Evolutionary conservation across 2,113 vertebrate species (phyloP), one percentile per base, ranked within the genome.

Genomic region (Ctenodactylus gundi): DNA sequence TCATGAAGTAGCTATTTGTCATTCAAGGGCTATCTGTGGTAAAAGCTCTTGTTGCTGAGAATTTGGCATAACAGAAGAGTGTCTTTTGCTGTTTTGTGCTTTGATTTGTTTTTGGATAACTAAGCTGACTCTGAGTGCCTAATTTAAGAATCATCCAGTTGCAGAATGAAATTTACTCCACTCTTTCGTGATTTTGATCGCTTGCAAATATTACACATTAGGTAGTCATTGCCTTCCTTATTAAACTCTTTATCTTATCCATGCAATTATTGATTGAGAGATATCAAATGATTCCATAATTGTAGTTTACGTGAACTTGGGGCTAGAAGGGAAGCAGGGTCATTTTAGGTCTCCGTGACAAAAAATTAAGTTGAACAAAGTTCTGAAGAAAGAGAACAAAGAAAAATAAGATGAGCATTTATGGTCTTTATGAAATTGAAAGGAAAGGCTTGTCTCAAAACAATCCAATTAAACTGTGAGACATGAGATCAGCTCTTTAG

Each of bases 361-460:
- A 78, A 95, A 96, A 94, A 94, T 87, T 89, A 95, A 93, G 93
- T 72, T 21, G 57, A 83, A 39, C 46, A 57, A 85, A 94, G 34
- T 95, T 95, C 80, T 72, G 46, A 87, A 46, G 64, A 94, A 93
- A 91, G 41, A 86, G 75, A 96, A 91, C 64, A 89, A 95, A 88
- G 67, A 88, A 84, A 46, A 89, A 76, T 95, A 84, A 78, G 60
- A 68, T 51, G 85, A 93, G 34, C 90, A 92, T 86, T 91, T 95
- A 87, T 91, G 70, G 41, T 87, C 90, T 96, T 96, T 87, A 87
- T 94, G 84, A 95, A 96, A 96, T 62, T 90, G 94, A 88, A 96
- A 83, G 53, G 75, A 92, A 93, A 88, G 72, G 12, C 70, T 73
- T 80, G 64, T 75, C 60, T 95, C 53, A 94, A 97, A 96, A 88